phyloP scores from a whole-genome alignment of 1,140 invertebrate species.

The Gyrodactylus bullatarudis region DNA sequence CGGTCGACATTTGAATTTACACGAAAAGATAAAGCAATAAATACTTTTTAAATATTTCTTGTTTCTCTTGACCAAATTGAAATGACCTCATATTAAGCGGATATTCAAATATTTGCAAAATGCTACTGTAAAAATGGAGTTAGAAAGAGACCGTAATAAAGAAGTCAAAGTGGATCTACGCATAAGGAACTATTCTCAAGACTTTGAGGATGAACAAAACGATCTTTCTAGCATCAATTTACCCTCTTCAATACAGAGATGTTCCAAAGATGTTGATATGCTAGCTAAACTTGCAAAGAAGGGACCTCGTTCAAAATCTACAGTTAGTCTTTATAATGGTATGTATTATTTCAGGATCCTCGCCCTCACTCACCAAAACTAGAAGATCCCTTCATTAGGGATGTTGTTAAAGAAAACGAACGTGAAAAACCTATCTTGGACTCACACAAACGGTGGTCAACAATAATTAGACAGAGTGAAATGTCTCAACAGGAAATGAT shows the following conservation, averaged over 20 bases:
- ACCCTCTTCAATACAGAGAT: not conserved
- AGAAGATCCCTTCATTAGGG: not conserved
- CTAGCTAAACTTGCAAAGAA: not conserved
- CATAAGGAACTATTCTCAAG: too few species aligned
- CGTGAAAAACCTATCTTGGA: not conserved
- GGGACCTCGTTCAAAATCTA: not conserved
- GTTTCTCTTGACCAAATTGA: too few species aligned
- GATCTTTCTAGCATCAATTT: not conserved
- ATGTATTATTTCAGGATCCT: not conserved
- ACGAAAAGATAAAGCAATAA: not conserved
- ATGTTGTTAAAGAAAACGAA: not conserved
- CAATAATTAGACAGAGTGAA: not conserved
- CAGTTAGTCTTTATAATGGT: not conserved
- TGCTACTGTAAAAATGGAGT: too few species aligned
- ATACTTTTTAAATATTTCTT: too few species aligned
- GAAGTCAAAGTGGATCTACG: too few species aligned
- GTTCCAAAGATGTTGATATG: not conserved
- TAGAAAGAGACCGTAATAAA: too few species aligned
- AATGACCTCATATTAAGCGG: too few species aligned
- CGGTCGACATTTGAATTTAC: not conserved
- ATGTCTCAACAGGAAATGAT: constrained; percentile 4
- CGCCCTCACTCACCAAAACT: not conserved
- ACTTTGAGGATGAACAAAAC: not conserved
- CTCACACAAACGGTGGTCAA: not conserved
- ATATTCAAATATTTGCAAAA: too few species aligned